Percentiles rank a stretch among this genome's conserved stretches.
phyloP scores from a whole-genome alignment of 1,140 invertebrate genomes.

The Drosophila gunungcola region DNA sequence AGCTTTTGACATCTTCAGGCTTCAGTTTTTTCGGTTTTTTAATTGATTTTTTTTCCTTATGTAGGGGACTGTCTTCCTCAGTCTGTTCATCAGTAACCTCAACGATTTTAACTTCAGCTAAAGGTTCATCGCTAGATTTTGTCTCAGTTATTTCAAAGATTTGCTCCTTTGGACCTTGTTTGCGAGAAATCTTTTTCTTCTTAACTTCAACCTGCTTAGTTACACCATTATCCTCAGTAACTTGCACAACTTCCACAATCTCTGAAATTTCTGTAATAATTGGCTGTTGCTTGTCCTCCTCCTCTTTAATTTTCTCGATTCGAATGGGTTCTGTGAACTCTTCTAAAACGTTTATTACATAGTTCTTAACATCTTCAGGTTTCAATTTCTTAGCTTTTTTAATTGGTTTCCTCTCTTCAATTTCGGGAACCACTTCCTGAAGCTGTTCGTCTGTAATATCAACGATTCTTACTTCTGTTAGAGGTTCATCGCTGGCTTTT shows the following conservation, averaged over 20 bases:
- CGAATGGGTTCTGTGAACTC: conserved; percentile 45
- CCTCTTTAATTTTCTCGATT: conserved; percentile 37
- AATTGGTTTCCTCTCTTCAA: conserved; percentile 21
- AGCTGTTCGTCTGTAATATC: conserved; percentile 5
- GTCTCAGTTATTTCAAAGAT: conserved; percentile 59
- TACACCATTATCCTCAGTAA: conserved; percentile 32
- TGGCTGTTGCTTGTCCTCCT: conserved; percentile 30
- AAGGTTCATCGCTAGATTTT: conserved; percentile 23
- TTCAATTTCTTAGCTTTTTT: conserved; percentile 61
- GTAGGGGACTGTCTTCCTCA: background rate
- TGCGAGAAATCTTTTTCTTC: conserved; percentile 57
- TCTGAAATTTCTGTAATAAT: conserved; percentile 54
- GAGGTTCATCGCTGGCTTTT: conserved; percentile 12
- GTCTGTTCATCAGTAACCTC: conserved; percentile 13
- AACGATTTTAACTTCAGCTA: conserved; percentile 23
- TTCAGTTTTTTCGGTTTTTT: conserved; percentile 64
- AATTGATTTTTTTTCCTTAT: conserved; percentile 25
- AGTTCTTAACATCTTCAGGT: conserved; percentile 57
- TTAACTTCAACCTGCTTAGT: conserved; percentile 49
- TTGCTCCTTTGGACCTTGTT: conserved; percentile 55
- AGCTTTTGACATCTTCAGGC: conserved; percentile 46
- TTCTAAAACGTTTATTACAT: conserved; percentile 70
- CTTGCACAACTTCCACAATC: conserved; percentile 25
- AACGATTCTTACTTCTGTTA: conserved; percentile 13
- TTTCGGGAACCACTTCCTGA: no score